Base-by-base conservation (phyloP, 1,140 invertebrate species). In the Ruditapes philippinarum region DNA sequence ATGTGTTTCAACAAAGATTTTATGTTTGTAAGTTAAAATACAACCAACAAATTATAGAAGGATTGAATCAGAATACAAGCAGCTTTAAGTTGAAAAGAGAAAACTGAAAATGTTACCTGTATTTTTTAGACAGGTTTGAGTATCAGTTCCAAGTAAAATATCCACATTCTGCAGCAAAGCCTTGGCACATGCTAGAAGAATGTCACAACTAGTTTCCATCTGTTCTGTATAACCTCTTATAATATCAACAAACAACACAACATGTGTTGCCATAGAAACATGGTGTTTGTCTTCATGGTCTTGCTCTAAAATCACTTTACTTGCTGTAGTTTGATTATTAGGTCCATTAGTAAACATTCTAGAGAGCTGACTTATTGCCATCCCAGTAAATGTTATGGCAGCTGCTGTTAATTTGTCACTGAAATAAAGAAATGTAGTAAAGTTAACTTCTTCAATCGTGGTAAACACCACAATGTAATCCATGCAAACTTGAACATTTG, bases 171-270 rank as follows among this genome's bases (percentile, higher is more conserved):
- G 33, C 14, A 62, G 7, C 12, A 84, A 19, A 31, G 82, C 40
- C 65, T 54, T 40, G 40, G 82, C 82, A 84, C 65, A 84, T 22
- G 62, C 45, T 9, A 84, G 40, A 28, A 84, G 45, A n/a, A 84
- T 40, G 0, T 84, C 65, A 4, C 31, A n/a, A 54, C 65, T 70
- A 0, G 82, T 84, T n/a, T 84, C 82, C 28, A 84, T 31, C 31
- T 73, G 68, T 9, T 36, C 42, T 38, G 82, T 84, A 14, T 73
- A 51, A 0, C 62, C 68, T 70, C 65, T 65, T 0, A 84, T 38
- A 2, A 70, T 73, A 54, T n/a, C 5, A 3, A 70, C 40, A 40
- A 65, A 84, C 28, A 25, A 17, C 4, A 33, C 14, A 70, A 70
- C 65, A 70, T 22, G 14, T 28, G 65, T 70, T 70, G 65, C 36